A percentile compares a stretch with the other conserved stretches of the same genome.
These are phyloP conservation scores for Chrysolina oricalcia DNA, from an alignment of 2,888 invertebrate genomes.

Conservation along the genomic window DNA sequence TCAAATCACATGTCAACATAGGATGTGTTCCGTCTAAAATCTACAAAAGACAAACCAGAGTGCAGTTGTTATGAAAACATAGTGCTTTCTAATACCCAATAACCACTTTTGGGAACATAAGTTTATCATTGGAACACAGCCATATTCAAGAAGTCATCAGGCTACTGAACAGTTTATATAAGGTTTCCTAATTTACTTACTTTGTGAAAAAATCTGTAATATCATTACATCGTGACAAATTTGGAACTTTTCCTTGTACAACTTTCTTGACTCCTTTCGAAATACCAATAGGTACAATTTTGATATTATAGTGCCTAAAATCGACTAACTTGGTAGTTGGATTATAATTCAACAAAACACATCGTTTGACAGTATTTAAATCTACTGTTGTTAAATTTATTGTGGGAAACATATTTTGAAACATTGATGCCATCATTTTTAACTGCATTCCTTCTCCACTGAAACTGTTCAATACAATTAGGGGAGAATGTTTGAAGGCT, in stretches of 20 bases:
- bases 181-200: slow-evolving; percentile 73
- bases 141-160: neutral
- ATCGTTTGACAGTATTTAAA: slow-evolving; percentile 88
- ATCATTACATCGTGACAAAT: slow-evolving; percentile 87
- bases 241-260: slow-evolving; percentile 92
- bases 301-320: slow-evolving; percentile 95
- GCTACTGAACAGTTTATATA: neutral
- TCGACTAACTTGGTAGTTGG: slow-evolving; percentile 88
- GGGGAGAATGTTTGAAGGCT: slow-evolving; percentile 90
- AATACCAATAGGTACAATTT: slow-evolving; percentile 91
- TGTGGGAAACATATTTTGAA: slow-evolving; percentile 99
- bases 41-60: too few species aligned
- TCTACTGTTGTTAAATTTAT: slow-evolving; percentile 95
- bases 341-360: slow-evolving; percentile 93
- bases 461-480: slow-evolving; percentile 93
- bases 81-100: too few species aligned
- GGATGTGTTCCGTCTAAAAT: too few species aligned
- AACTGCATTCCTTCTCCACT: slow-evolving; percentile 91
- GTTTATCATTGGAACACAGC: too few species aligned
- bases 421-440: slow-evolving; percentile 94
- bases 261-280: slow-evolving; percentile 94
- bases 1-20: too few species aligned
- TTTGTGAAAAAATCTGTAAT: slow-evolving; percentile 91
- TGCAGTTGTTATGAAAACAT: too few species aligned
- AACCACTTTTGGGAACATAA: too few species aligned